phyloP scores from a whole-genome alignment of 2,797 vertebrate species.

The Ctenopoma multispine region DNA sequence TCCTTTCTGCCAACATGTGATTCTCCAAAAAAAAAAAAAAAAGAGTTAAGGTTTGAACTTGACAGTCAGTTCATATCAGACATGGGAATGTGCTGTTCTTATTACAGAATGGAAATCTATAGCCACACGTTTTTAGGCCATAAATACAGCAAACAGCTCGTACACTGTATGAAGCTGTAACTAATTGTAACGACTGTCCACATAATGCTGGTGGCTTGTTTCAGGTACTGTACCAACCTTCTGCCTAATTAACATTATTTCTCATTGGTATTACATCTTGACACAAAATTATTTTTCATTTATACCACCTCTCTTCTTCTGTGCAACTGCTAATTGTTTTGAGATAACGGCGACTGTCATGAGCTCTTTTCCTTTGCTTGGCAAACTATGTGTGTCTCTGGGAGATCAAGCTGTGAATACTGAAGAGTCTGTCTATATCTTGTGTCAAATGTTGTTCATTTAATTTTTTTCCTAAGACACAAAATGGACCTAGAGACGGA shows the following conservation, averaged over 20 bases:
- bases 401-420: conserved; percentile 82
- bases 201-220: conserved; percentile 28
- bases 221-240: conserved; percentile 33
- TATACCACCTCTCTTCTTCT: conserved; percentile 34
- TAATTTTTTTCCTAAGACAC: conserved; percentile 77
- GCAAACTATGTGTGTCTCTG: conserved; percentile 66
- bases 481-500: conserved; percentile 75
- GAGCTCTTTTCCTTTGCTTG: conserved; percentile 72
- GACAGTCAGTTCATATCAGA: conserved; percentile 50
- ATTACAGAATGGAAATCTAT: conserved; percentile 45
- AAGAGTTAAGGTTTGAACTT: conserved; percentile 19
- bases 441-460: conserved; percentile 82
- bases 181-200: conserved; percentile 26
- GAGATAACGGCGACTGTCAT: conserved; percentile 58
- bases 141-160: conserved; percentile 37
- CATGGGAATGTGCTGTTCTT: conserved; percentile 47
- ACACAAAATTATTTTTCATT: conserved; percentile 41
- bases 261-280: conserved; percentile 25
- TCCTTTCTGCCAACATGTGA: conserved; percentile 36
- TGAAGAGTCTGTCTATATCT: conserved; percentile 80
- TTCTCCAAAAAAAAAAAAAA: conserved; percentile 42
- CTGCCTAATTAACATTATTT: conserved; percentile 35
- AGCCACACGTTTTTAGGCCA: conserved; percentile 52
- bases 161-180: conserved; percentile 16
- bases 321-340: conserved; percentile 76